These are phyloP conservation scores for Danionella dracula DNA, from an alignment of 2,797 vertebrate genomes.

Conservation along the genomic window DNA sequence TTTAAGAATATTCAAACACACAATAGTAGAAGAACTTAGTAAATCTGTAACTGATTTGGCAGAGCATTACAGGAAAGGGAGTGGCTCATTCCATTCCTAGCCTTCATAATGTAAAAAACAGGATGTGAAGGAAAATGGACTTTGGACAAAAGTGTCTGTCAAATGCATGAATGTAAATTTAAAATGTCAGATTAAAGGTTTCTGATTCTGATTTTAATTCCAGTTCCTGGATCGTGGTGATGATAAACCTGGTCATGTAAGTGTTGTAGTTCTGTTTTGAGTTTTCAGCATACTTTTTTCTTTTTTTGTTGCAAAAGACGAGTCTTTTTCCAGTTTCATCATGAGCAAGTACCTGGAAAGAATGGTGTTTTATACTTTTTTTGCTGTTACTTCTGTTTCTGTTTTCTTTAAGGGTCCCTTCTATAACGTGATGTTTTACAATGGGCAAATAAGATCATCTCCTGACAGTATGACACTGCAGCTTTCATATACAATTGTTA, in stretches of 20 bases:
- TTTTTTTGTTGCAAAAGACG: too few species aligned
- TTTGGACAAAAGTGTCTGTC: too few species aligned
- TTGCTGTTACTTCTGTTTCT: not conserved
- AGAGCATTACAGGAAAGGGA: too few species aligned
- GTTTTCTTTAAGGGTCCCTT: not conserved
- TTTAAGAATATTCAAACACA: too few species aligned
- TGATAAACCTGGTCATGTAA: not conserved
- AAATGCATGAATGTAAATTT: too few species aligned
- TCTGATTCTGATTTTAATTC: not conserved
- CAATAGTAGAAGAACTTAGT: too few species aligned
- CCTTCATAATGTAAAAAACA: too few species aligned
- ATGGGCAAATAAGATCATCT: conserved; percentile 58
- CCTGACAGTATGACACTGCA: conserved; percentile 68
- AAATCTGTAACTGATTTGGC: too few species aligned
- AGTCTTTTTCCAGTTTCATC: too few species aligned
- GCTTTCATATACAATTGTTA: not conserved
- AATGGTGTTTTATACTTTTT: not conserved
- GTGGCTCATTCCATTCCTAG: too few species aligned
- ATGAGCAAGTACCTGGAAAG: not conserved
- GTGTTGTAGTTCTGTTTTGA: not conserved
- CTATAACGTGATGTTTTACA: conserved; percentile 82
- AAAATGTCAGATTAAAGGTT: not conserved
- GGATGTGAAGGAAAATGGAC: too few species aligned
- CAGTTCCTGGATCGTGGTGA: not conserved
- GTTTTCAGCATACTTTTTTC: too few species aligned